Evolutionary conservation across 2,888 invertebrate species (phyloP).

Genomic region (Folsomia candida): DNA sequence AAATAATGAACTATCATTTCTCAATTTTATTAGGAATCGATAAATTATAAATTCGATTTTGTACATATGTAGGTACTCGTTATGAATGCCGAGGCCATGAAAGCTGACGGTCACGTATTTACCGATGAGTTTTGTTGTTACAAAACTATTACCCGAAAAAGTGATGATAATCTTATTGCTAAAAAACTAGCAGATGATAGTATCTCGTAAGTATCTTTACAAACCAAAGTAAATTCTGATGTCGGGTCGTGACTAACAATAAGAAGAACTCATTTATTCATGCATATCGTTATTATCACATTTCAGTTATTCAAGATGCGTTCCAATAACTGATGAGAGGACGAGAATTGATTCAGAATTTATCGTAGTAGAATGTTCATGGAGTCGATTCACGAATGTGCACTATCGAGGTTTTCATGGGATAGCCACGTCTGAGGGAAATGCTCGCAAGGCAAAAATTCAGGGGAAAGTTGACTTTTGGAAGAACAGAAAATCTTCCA

Average conservation of each 20-base stretch:
- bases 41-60: background rate
- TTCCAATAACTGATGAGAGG: background rate
- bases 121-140: background rate
- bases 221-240: background rate
- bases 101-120: background rate
- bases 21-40: background rate
- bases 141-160: background rate
- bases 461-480: background rate
- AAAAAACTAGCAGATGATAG: background rate
- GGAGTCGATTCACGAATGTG: background rate
- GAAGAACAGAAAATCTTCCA: background rate
- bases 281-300: too few relatives aligned
- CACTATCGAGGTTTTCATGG: slow-evolving; percentile 12
- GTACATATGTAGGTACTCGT: slow-evolving; percentile 1
- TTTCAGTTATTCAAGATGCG: slow-evolving; percentile 5
- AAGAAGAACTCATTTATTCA: background rate
- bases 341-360: background rate
- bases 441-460: background rate
- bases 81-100: background rate
- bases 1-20: background rate
- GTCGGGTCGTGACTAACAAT: background rate
- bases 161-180: background rate
- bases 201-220: slow-evolving; percentile 1
- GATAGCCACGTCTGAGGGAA: background rate
- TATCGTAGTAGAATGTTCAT: slow-evolving; percentile 3